A percentile compares a stretch with the other conserved stretches of the same genome.
Evolutionary conservation across 2,888 invertebrate species (phyloP).

Genomic region (Lasioglossum villosulum): DNA sequence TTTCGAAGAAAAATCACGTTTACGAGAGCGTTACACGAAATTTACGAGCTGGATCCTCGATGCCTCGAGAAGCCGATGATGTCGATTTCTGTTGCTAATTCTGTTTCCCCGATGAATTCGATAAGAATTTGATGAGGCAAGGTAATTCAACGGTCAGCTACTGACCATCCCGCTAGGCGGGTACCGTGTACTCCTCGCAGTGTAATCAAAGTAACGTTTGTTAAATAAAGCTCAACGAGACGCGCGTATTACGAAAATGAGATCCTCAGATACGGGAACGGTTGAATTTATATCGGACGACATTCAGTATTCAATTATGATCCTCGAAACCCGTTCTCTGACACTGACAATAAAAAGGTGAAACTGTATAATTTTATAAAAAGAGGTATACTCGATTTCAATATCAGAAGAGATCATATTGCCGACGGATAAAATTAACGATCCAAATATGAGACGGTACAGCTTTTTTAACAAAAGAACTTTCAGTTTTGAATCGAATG

Average conservation of each 20-base stretch:
- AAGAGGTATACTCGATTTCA: not conserved
- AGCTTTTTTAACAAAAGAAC: not conserved
- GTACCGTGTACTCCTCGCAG: not conserved
- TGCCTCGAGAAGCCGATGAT: not conserved
- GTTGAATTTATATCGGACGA: not conserved
- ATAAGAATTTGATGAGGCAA: not conserved
- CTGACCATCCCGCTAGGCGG: not conserved
- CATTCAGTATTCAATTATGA: not conserved
- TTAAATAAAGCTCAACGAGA: not conserved
- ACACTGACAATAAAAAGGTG: not conserved
- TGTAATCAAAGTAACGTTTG: not conserved
- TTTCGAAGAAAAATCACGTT: not conserved
- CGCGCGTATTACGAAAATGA: not conserved
- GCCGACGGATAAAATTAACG: not conserved
- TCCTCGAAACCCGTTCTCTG: not conserved
- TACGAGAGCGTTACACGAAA: not conserved
- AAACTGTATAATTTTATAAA: not conserved
- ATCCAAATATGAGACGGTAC: not conserved
- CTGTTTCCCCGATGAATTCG: not conserved
- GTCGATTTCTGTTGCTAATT: slow-evolving; percentile 20
- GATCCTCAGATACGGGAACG: not conserved
- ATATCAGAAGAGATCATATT: not conserved
- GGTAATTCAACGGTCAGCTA: not conserved
- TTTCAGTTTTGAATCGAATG: not conserved
- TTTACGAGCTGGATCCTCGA: not conserved